Base-by-base conservation (phyloP, 2,797 vertebrate genomes). In the Notoglanidium macrostoma region DNA sequence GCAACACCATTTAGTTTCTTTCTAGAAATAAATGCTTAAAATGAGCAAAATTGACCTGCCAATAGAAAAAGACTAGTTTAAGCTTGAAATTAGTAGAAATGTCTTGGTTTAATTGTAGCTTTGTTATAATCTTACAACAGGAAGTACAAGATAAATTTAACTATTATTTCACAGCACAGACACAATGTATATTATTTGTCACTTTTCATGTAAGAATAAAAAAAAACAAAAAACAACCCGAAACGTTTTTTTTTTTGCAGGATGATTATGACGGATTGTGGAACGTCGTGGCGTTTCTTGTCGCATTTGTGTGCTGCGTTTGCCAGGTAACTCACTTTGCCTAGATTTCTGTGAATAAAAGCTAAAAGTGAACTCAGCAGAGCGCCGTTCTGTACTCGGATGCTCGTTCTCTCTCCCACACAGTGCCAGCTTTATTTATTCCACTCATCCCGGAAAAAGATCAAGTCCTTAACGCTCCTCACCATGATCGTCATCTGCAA, bases 381-480 rank as follows among this genome's bases (percentile, higher is more conserved):
- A 26, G 77, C 7, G 17, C 0, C 5, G 4, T 51, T 54, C 61
- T 51, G 46, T 21, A 68, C 2, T 68, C 63, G 21, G 44, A 67
- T 26, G 5, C n/a, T 29, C 26, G 2, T 49, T 46, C 9, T 49
- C 15, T 49, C 17, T 40, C 0, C 90, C 84, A 14, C 61, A 40
- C 93, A 99, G 98, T 99, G 98, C 93, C 96, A 98, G 87, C 90
- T 99, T 89, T 99, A 98, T 94, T 95, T 99, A 91, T 98, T 98
- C 95, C 96, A 97, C 91, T 96, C 96, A 15, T 96, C 96, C 0
- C 90, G 92, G n/a, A 97, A 97, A 95, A 97, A 94, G 76, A 40
- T 88, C 78, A 98, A 98, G 93, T 95, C 96, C 1, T 93, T 95
- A 84, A 79, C 92, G 35, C 94, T 97, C 88, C 90, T 98, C 83